phyloP scores from a whole-genome alignment of 2,797 vertebrate genomes.

The Rhodeus uyekii region DNA sequence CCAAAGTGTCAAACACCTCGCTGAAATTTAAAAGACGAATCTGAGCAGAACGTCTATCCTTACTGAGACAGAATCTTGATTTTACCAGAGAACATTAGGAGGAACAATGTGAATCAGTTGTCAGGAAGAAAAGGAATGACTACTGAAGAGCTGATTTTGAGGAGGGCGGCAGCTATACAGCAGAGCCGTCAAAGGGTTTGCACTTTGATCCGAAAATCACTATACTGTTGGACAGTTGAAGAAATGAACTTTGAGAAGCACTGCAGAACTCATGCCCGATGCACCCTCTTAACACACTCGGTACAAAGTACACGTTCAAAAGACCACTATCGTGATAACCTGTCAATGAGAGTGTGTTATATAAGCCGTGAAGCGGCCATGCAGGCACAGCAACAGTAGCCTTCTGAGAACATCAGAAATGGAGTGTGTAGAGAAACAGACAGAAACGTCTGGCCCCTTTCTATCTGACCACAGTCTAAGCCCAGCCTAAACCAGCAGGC shows the following conservation, averaged over 20 bases:
- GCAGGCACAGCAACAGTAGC: slow-evolving; percentile 5
- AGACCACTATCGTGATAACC: not conserved
- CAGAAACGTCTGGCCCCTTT: slow-evolving; percentile 61
- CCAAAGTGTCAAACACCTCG: not conserved
- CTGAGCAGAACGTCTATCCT: not conserved
- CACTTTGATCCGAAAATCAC: slow-evolving; percentile 11
- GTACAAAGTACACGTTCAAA: slow-evolving; percentile 6
- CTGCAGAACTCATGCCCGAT: not conserved
- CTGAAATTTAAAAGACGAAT: not conserved
- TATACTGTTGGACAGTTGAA: not conserved
- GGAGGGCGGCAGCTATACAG: not conserved
- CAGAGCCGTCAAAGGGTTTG: not conserved
- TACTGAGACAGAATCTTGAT: not conserved
- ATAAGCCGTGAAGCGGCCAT: slow-evolving; percentile 22
- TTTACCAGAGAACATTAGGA: slow-evolving; percentile 16
- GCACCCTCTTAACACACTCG: not conserved
- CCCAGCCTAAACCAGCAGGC: slow-evolving; percentile 69
- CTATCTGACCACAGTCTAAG: slow-evolving; percentile 61
- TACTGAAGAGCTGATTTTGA: not conserved
- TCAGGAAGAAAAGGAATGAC: not conserved
- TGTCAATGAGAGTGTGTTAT: slow-evolving; percentile 54
- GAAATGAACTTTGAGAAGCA: slow-evolving; percentile 6
- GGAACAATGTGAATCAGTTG: not conserved
- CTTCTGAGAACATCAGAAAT: slow-evolving; percentile 37
- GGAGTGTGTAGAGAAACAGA: slow-evolving; percentile 59